phyloP scores from a whole-genome alignment of 2,888 invertebrate genomes.

The Allophyes oxyacanthae region DNA sequence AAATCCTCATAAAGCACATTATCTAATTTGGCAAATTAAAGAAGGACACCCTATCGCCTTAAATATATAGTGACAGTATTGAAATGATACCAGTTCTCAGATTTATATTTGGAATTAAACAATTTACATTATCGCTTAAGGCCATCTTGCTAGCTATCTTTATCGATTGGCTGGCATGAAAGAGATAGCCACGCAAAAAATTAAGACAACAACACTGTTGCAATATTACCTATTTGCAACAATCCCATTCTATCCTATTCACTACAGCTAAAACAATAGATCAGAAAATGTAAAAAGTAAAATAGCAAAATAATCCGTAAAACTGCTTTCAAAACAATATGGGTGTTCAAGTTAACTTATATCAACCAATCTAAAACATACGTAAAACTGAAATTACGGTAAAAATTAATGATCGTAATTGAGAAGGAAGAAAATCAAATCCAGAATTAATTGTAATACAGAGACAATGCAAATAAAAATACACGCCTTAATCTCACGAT shows the following conservation, averaged over 20 bases:
- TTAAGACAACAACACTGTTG: not conserved
- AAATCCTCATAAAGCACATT: slow-evolving; percentile 25
- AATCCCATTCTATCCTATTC: not conserved
- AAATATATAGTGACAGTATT: slow-evolving; percentile 11
- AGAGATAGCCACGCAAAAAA: not conserved
- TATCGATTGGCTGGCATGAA: too few relatives aligned
- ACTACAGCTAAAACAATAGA: not conserved
- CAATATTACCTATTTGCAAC: not conserved
- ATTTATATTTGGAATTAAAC: not conserved
- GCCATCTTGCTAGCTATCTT: too few relatives aligned
- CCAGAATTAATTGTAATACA: slow-evolving; percentile 16
- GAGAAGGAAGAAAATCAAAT: slow-evolving; percentile 31
- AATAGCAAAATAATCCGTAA: not conserved
- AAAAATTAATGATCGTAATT: not conserved
- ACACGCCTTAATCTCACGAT: not conserved
- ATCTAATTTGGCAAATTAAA: slow-evolving; percentile 16
- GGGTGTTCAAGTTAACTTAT: not conserved
- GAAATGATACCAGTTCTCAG: not conserved
- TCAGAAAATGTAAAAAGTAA: not conserved
- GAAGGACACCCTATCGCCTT: slow-evolving; percentile 1
- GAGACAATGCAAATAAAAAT: slow-evolving; percentile 25
- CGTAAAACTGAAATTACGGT: slow-evolving; percentile 1
- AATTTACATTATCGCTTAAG: not conserved
- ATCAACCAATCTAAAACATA: slow-evolving; percentile 1
- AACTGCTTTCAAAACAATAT: not conserved